Percentiles rank a stretch among this genome's conserved stretches.
phyloP scores from a whole-genome alignment of 2,888 invertebrate species.

The Hermaeophaga mercurialis region DNA sequence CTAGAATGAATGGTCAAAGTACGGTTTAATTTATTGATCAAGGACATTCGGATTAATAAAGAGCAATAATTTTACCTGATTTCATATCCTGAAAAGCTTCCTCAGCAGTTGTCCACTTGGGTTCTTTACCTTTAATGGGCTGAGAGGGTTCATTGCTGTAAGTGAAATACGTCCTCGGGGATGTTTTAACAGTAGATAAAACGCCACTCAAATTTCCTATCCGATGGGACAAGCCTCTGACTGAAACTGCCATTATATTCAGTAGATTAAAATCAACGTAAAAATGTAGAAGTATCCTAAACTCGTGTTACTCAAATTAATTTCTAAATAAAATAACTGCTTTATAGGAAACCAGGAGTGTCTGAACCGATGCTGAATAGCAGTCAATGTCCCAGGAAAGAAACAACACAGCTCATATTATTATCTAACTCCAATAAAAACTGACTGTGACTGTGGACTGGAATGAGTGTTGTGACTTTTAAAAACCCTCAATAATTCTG shows the following conservation, averaged over 20 bases:
- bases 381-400: too few relatives aligned
- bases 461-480: too few relatives aligned
- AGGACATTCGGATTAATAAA: conserved; percentile 10
- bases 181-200: conserved; percentile 44
- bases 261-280: too few relatives aligned
- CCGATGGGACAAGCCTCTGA: conserved; percentile 44
- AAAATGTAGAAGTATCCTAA: too few relatives aligned
- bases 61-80: conserved; percentile 68
- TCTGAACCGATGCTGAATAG: too few relatives aligned
- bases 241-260: conserved; percentile 51
- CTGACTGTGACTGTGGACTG: too few relatives aligned
- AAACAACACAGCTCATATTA: too few relatives aligned
- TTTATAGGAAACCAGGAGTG: too few relatives aligned
- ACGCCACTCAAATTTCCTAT: conserved; percentile 41
- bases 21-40: conserved; percentile 12
- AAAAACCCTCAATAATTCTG: too few relatives aligned
- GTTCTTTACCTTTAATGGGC: conserved; percentile 73
- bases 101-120: conserved; percentile 73
- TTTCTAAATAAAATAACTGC: too few relatives aligned
- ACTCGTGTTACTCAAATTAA: too few relatives aligned
- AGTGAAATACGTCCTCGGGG: conserved; percentile 70
- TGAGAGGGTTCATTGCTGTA: conserved; percentile 83
- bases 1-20: conserved; percentile 13
- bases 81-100: conserved; percentile 80
- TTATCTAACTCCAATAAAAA: too few relatives aligned